A percentile compares a stretch with the other conserved stretches of the same genome.
These are phyloP conservation scores for Pitangus sulphuratus DNA, from an alignment of 2,797 vertebrate species.

Conservation along the genomic window DNA sequence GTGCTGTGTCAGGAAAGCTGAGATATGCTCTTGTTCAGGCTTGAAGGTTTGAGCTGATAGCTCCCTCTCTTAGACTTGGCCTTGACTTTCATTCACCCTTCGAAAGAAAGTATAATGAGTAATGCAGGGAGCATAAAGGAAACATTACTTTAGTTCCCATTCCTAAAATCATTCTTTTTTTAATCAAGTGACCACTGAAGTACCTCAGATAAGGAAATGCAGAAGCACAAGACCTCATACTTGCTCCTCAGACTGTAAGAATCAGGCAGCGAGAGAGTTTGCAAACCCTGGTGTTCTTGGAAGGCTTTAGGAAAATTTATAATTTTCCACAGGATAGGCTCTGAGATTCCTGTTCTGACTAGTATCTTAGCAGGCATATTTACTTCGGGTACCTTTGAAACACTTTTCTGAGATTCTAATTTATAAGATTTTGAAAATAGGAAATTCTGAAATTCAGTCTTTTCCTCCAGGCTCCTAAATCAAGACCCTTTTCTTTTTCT, in stretches of 20 bases:
- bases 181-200: neutral
- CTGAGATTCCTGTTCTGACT: neutral
- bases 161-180: neutral
- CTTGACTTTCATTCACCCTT: neutral
- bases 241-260: neutral
- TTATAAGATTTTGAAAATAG: neutral
- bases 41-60: neutral
- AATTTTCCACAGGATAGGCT: neutral
- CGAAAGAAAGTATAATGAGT: neutral
- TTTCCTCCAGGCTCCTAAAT: neutral
- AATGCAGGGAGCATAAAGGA: neutral
- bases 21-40: neutral
- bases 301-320: neutral
- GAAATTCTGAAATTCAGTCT: neutral
- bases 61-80: neutral
- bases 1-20: neutral
- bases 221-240: fast-evolving
- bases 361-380: neutral
- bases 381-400: neutral
- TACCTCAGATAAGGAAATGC: neutral
- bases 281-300: neutral
- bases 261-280: neutral
- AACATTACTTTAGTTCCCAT: neutral
- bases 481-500: neutral
- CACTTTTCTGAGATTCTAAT: neutral